Base-by-base conservation (phyloP, 2,113 vertebrate genomes). In the Centropristis striata region DNA sequence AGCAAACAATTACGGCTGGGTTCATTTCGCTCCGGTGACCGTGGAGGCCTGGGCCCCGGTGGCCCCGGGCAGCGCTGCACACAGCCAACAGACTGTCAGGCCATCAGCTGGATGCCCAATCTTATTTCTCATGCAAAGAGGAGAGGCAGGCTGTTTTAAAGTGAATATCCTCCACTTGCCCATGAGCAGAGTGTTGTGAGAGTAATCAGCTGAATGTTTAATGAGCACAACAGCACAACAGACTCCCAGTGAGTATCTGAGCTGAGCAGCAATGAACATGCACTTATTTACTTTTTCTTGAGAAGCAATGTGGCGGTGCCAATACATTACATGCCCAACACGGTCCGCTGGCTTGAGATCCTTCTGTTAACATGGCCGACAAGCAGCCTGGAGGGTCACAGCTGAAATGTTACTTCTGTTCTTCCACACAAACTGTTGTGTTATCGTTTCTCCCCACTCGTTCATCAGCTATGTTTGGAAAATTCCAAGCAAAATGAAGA, bases 11-110 rank as follows among this genome's bases (percentile, higher is more conserved):
- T 65, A 64, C 7, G 0, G 47, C 75, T 69, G 41, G 61, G 74
- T 74, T 86, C 73, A 58, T 84, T 81, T 70, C 72, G 77, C 85
- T 80, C 68, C 79, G 20, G 51, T 42, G 73, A 68, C 23, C 42
- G 50, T 20, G 39, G 32, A 85, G 28, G 57, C 85, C 28, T 55
- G 6, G 36, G 0, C 37, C 37, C 20, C 15, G 51, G 13, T 15
- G 51, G 27, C 51, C 51, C 57, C 32, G 1, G 61, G 84, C 72
- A 46, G 37, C 2, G 37, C 73, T 66, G 59, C 78, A 39, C 50
- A 85, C 53, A 72, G 37, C 36, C 71, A 72, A 67, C 74, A 63
- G 57, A 51, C 83, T 71, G 63, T 55, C 46, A 51, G 11, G 41
- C 63, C 59, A 27, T 70, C 32, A 67, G 59, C 53, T 41, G 55